Conservation (phyloP, 2,113 vertebrate genomes). For the Leptobrachium leishanense region DNA sequence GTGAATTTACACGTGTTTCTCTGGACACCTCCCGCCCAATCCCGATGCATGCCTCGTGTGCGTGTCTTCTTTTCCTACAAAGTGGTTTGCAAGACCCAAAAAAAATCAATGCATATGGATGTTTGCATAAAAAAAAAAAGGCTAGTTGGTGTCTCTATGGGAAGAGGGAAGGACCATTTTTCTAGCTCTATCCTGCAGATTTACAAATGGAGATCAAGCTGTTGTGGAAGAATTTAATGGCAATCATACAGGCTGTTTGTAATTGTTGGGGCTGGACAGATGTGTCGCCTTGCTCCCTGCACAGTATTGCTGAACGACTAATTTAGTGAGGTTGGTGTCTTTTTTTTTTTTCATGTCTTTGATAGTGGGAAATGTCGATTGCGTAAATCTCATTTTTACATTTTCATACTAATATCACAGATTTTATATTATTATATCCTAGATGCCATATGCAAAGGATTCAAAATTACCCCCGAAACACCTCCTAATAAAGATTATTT, state of each 20-base stretch:
- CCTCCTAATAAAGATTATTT: no score
- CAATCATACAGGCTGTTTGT: background rate
- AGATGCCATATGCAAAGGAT: no score
- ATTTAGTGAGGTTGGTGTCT: slow-evolving; percentile 22
- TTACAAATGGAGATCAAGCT: slow-evolving; percentile 6
- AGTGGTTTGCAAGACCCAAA: slow-evolving; percentile 3
- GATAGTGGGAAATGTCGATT: background rate
- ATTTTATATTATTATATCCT: no score
- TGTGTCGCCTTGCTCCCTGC: background rate
- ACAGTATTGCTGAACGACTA: background rate
- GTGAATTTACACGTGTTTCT: background rate
- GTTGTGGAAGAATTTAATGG: background rate
- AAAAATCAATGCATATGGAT: background rate
- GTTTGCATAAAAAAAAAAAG: background rate
- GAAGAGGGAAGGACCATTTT: background rate
- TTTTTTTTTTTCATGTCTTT: background rate
- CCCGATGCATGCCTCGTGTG: background rate
- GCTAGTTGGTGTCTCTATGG: background rate
- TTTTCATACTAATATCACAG: no score
- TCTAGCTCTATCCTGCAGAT: slow-evolving; percentile 25
- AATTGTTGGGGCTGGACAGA: background rate
- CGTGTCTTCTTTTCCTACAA: background rate
- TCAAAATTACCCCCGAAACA: no score
- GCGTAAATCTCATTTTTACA: background rate
- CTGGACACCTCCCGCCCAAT: background rate